Percentiles rank a stretch among this genome's conserved stretches.
phyloP scores from a whole-genome alignment of 2,113 vertebrate species.

The Oreocharis arfaki region DNA sequence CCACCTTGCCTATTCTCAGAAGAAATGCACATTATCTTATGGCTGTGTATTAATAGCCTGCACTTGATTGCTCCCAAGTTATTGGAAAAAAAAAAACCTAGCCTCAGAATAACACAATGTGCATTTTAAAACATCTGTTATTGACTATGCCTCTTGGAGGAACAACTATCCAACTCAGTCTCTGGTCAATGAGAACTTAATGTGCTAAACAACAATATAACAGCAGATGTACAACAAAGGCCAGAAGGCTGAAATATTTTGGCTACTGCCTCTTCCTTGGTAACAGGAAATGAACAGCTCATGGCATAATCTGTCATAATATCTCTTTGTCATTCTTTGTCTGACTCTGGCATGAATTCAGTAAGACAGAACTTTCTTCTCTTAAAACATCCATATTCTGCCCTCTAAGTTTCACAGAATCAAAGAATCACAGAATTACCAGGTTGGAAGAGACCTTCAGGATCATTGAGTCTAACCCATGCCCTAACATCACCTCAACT shows the following conservation, averaged over 20 bases:
- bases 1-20: neutral
- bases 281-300: constrained; percentile 71
- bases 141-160: constrained; percentile 25
- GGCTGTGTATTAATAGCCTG: neutral
- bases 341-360: constrained; percentile 24
- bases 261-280: constrained; percentile 56
- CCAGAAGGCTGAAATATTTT: constrained; percentile 55
- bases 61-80: constrained; percentile 22
- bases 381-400: constrained; percentile 3
- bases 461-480: neutral
- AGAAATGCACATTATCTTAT: neutral
- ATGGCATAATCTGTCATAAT: constrained; percentile 57
- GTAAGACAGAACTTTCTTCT: neutral
- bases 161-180: constrained; percentile 33
- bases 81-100: neutral
- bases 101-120: constrained; percentile 26
- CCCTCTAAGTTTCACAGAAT: neutral
- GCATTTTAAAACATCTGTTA: constrained; percentile 57
- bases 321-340: constrained; percentile 52
- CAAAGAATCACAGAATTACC: neutral
- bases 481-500: neutral
- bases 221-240: constrained; percentile 63
- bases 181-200: constrained; percentile 35
- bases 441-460: neutral
- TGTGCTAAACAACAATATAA: constrained; percentile 46